Percentiles rank a stretch among this genome's conserved stretches.
phyloP scores from a whole-genome alignment of 2,113 vertebrate genomes.

The Hemiscyllium ocellatum region DNA sequence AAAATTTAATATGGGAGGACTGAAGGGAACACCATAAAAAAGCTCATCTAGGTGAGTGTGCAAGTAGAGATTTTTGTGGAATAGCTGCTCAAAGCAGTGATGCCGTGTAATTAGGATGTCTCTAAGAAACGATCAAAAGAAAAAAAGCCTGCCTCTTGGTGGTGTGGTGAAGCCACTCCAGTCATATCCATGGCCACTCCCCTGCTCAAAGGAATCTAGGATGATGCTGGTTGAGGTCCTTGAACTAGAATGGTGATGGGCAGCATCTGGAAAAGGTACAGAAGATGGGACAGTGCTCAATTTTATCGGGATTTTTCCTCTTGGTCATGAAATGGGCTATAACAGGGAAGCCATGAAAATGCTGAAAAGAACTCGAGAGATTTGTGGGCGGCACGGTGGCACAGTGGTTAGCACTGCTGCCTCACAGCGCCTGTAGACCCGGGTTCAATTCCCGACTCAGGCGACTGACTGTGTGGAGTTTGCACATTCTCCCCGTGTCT shows the following conservation, averaged over 20 bases:
- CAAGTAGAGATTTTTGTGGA: neutral
- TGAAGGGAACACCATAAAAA: neutral
- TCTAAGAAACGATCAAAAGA: neutral
- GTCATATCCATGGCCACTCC: neutral
- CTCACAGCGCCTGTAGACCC: too few relatives aligned
- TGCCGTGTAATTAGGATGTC: neutral
- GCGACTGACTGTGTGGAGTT: too few relatives aligned
- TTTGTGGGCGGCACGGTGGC: too few relatives aligned
- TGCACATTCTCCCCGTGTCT: too few relatives aligned
- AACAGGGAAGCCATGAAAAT: neutral
- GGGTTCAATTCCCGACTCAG: too few relatives aligned
- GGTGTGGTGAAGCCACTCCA: neutral
- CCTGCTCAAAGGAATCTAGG: neutral
- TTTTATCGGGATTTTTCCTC: neutral
- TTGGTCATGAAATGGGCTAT: neutral
- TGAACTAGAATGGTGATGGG: neutral
- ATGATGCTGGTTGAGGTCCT: neutral
- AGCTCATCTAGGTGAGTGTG: neutral
- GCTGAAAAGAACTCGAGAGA: neutral
- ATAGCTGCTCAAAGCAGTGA: neutral
- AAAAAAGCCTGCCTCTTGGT: slow-evolving; percentile 13
- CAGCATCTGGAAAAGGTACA: neutral
- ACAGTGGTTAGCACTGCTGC: too few relatives aligned
- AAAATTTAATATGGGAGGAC: neutral
- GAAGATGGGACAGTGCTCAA: neutral